Evolutionary conservation across 2,888 invertebrate species (phyloP).

Genomic region (Zaprionus obscuricornis): DNA sequence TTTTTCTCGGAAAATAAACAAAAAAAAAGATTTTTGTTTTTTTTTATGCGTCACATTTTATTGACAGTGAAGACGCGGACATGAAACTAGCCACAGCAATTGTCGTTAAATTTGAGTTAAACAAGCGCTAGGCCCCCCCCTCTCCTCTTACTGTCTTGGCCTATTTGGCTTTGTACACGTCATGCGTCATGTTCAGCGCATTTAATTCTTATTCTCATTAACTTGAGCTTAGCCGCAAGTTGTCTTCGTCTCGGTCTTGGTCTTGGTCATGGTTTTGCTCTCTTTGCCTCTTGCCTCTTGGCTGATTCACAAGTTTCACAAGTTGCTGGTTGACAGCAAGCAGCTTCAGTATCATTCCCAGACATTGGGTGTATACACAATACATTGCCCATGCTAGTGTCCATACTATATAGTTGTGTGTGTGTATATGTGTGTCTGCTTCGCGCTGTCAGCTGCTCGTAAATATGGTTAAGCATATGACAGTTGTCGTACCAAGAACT

Average conservation of each 20-base stretch:
- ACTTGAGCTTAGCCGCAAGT: conserved; percentile 36
- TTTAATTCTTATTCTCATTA: conserved; percentile 52
- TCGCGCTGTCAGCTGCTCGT: conserved; percentile 43
- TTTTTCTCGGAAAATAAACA: background rate
- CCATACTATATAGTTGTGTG: conserved; percentile 2
- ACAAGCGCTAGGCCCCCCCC: too few relatives aligned
- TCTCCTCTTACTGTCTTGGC: conserved; percentile 21
- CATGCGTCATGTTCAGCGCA: conserved; percentile 59
- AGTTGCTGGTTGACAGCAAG: conserved; percentile 32
- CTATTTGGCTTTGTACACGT: conserved; percentile 31
- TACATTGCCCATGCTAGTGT: background rate
- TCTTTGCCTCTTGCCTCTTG: background rate
- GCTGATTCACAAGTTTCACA: conserved; percentile 24
- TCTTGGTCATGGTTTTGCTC: conserved; percentile 4
- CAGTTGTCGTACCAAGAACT: conserved; percentile 39
- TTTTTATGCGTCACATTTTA: conserved; percentile 39
- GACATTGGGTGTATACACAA: background rate
- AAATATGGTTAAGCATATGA: conserved; percentile 40
- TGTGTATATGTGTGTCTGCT: conserved; percentile 14
- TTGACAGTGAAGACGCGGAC: conserved; percentile 16
- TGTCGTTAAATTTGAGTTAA: conserved; percentile 53
- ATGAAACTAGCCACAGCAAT: conserved; percentile 11
- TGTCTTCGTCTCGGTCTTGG: too few relatives aligned
- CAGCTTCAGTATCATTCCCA: conserved; percentile 12
- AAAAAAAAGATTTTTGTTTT: too few relatives aligned